Conservation (phyloP, 2,888 invertebrate species). For the Empis livida region DNA sequence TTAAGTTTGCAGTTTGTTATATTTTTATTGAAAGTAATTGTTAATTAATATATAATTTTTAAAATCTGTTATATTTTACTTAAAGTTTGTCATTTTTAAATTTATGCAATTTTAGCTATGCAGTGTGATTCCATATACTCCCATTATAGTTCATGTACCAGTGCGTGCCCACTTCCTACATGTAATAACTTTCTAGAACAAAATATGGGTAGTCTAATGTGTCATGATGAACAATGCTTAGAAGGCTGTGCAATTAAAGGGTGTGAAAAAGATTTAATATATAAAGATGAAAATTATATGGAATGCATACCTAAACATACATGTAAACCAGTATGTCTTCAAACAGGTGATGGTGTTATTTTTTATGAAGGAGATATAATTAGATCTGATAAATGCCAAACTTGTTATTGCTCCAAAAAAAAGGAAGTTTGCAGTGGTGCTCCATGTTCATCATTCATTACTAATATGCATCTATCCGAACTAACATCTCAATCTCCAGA, state of each 20-base stretch:
- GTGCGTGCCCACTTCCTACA: slow-evolving; percentile 69
- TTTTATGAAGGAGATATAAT: slow-evolving; percentile 68
- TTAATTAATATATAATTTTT: no score
- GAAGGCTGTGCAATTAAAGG: slow-evolving; percentile 70
- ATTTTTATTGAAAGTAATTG: no score
- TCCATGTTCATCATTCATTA: slow-evolving; percentile 39
- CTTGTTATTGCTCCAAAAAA: slow-evolving; percentile 61
- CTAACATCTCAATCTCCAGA: no score
- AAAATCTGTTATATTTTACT: no score
- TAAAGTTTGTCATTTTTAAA: no score
- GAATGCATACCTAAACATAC: slow-evolving; percentile 62
- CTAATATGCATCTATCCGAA: no score
- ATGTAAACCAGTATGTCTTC: slow-evolving; percentile 60
- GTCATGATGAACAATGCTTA: slow-evolving; percentile 61
- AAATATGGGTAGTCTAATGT: slow-evolving; percentile 47
- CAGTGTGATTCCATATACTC: slow-evolving; percentile 76
- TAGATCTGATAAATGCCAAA: slow-evolving; percentile 64
- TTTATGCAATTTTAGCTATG: slow-evolving; percentile 61
- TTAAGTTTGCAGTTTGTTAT: no score
- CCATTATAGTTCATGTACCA: slow-evolving; percentile 66
- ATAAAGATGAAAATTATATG: slow-evolving; percentile 49
- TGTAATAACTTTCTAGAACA: slow-evolving; percentile 67
- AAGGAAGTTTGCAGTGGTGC: slow-evolving; percentile 56
- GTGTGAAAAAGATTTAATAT: slow-evolving; percentile 62
- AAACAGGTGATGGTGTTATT: slow-evolving; percentile 46